These are phyloP conservation scores for Strigops habroptila DNA, from an alignment of 2,113 vertebrate species.

Conservation along the genomic window DNA sequence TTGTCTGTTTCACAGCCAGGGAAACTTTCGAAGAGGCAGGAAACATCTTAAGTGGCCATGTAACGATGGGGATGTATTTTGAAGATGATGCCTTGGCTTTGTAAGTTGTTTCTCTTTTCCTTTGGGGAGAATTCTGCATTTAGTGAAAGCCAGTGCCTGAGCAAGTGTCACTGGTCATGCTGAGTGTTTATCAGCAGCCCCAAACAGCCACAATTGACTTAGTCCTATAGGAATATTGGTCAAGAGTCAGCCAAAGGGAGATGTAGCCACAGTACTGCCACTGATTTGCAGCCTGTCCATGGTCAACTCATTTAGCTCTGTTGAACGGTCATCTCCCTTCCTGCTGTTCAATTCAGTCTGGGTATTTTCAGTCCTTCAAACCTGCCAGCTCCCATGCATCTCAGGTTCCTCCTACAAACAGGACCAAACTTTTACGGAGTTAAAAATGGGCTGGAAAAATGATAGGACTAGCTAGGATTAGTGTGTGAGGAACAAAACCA, in stretches of 20 bases:
- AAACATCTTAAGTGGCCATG: conserved; percentile 74
- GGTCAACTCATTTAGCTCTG: neutral
- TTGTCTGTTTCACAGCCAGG: conserved; percentile 66
- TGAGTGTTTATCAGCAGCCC: neutral
- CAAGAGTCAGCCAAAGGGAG: neutral
- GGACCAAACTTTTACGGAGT: neutral
- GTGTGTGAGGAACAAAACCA: neutral
- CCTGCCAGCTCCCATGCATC: neutral
- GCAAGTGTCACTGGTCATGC: neutral
- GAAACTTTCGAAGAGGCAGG: conserved; percentile 79
- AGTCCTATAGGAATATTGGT: neutral
- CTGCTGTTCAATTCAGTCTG: neutral
- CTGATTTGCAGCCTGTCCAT: neutral
- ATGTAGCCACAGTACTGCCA: neutral
- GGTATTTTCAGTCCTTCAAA: neutral
- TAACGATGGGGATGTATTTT: conserved; percentile 78
- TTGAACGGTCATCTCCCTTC: neutral
- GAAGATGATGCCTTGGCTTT: conserved; percentile 68
- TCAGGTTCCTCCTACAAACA: neutral
- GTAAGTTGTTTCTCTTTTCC: conserved; percentile 62
- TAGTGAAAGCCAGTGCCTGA: neutral
- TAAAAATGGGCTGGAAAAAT: neutral
- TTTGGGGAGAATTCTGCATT: neutral
- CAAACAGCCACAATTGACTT: neutral
- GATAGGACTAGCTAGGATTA: rapidly evolving